phyloP scores from a whole-genome alignment of 2,797 vertebrate species.

The Limnodromus scolopaceus region DNA sequence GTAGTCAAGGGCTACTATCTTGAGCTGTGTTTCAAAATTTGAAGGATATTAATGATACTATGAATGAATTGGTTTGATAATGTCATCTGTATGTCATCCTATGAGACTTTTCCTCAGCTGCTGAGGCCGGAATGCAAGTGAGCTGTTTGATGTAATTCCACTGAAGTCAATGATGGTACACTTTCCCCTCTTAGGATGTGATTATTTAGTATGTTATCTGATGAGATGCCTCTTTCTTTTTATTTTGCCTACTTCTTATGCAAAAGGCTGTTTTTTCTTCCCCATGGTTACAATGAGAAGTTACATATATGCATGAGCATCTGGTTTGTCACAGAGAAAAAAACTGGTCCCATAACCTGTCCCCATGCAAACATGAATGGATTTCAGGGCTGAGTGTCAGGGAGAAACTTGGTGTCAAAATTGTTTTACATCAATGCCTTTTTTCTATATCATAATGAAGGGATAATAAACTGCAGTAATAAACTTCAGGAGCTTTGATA shows the following conservation, averaged over 20 bases:
- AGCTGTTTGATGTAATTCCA: neutral
- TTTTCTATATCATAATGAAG: neutral
- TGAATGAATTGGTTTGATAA: neutral
- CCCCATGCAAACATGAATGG: neutral
- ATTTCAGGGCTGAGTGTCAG: neutral
- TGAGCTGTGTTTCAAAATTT: neutral
- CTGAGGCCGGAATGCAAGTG: neutral
- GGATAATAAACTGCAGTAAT: neutral
- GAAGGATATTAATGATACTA: neutral
- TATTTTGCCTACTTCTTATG: neutral
- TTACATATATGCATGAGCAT: neutral
- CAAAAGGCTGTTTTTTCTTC: neutral
- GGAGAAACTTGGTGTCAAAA: neutral
- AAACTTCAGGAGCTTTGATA: conserved; percentile 2
- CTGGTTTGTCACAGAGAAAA: neutral
- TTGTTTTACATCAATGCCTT: neutral
- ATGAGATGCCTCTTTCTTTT: neutral
- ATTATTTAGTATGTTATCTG: neutral
- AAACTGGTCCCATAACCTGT: neutral
- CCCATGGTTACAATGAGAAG: neutral
- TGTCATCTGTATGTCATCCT: neutral
- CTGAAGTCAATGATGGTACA: neutral
- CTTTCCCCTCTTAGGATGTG: neutral
- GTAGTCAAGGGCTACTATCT: neutral
- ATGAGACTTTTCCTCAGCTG: neutral